Base-by-base conservation (phyloP, 2,888 invertebrate genomes). In the Drosophila mayaguana region DNA sequence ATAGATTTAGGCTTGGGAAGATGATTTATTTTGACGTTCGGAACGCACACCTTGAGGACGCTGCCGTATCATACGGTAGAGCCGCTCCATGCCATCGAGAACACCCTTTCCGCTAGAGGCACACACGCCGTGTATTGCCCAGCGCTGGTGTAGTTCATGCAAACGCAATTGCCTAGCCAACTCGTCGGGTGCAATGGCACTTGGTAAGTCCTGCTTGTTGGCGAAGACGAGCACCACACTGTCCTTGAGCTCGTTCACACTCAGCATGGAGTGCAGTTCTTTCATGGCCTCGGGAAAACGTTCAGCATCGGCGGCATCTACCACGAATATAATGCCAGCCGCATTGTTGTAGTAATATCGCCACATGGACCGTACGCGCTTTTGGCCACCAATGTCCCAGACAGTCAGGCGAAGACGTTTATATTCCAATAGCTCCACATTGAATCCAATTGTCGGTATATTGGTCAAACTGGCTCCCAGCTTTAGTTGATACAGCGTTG, bases 361-460 rank as follows among this genome's bases (percentile, higher is more conserved):
- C 91, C 91, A 91, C 69, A 92, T 71, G 6, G 77, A 65, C 0
- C 92, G 89, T 28, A 91, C 86, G 36, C 83, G 80, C 56, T 84
- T 76, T 54, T 91, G 91, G 0, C 91, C 92, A 20, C 91, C 91
- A 63, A 91, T 84, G 63, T 92, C 91, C 90, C 91, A 92, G 11
- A 92, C 84, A 0, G 90, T 91, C 48, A 92, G 85, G 5, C 81
- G 81, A 28, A 91, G 70, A n/a, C 91, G 90, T 55, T 90, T 91
- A 50, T 90, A 91, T 43, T 90, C 80, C 6, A 91, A 80, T 8
- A 89, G 85, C 63, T 91, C 91, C 1, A 91, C 91, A 76, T 91
- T 91, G 20, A 91, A 91, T 0, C 92, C 92, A 59, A 91, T 88
- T 8, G 91, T 92, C 2, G 91, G 91, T 59, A 91, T 88, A 5